Evolutionary conservation across 2,888 invertebrate genomes (phyloP), one percentile per base, ranked within the genome.

Genomic region (Xylota sylvarum): DNA sequence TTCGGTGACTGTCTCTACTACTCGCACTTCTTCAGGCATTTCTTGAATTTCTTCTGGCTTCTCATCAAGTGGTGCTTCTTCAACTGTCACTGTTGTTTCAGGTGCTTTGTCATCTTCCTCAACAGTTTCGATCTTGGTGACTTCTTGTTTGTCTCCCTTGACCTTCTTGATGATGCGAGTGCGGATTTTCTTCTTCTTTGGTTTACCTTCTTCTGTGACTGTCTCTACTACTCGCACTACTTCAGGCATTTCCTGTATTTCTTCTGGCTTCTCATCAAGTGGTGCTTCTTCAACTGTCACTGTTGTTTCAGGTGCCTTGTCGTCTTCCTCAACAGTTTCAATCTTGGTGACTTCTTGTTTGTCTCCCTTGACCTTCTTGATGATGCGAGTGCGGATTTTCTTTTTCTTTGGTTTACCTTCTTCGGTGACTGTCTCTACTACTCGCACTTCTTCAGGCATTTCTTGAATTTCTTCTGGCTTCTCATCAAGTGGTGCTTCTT

Each of bases 291-390:
- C 78, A 52, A 78, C 78, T 0, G 78, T 78, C 14, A 78, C 70
- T 7, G 70, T 78, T 35, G 78, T 78, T 70, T 78, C 43, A 17
- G 78, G 67, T n/a, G 62, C 60, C 10, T 78, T 78, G 46, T 69
- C 62, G 12, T 79, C 78, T 30, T 79, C 70, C 23, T 79, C 78
- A 7, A 79, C 70, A 3, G 62, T 70, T 17, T 79, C 70, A 10
- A 79, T 79, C 55, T 79, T 70, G 7, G 78, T 79, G 46, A 79
- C 78, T 60, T 79, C 78, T 55, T 79, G 70, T 19, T 79, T 79
- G 56, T 46, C 70, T 5, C 78, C 78, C 67, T 79, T 79, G n/a
- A 70, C 32, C 46, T 70, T 70, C 46, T 79, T 79, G 62, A 79
- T 79, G 4, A 17, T 43, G 10, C 78, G 78, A 27, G 78, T 78